These are phyloP conservation scores for Macrosoma leucophasiata DNA, from an alignment of 2,888 invertebrate genomes.

Conservation along the genomic window DNA sequence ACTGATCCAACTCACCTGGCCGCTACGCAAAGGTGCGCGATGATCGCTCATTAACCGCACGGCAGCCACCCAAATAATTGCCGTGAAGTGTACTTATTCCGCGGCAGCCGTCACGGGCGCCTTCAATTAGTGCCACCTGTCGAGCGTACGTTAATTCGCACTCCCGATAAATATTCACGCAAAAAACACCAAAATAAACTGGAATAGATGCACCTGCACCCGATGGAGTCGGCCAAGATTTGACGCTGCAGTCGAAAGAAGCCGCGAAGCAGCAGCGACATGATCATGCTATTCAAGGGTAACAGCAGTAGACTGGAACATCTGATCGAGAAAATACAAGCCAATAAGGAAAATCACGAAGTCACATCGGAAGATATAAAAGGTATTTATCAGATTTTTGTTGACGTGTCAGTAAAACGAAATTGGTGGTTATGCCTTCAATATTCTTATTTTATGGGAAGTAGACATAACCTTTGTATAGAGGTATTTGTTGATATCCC, in stretches of 20 bases:
- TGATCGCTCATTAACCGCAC: constrained; percentile 49
- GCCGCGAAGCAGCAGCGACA: constrained; percentile 37
- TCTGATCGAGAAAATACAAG: constrained; percentile 91
- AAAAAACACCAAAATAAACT: constrained; percentile 67
- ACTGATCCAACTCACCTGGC: constrained; percentile 12
- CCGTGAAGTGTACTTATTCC: constrained; percentile 61
- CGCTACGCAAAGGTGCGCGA: constrained; percentile 51
- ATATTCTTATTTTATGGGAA: too few species aligned
- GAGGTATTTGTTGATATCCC: too few species aligned
- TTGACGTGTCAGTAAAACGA: too few species aligned
- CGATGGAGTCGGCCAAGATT: too few species aligned
- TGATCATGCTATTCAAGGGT: constrained; percentile 89
- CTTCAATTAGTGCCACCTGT: constrained; percentile 69
- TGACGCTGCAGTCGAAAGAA: constrained; percentile 18
- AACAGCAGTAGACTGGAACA: constrained; percentile 89
- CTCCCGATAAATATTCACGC: constrained; percentile 54
- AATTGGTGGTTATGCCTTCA: too few species aligned
- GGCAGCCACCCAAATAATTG: constrained; percentile 62
- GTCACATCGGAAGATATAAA: constrained; percentile 69
- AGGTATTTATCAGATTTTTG: too few species aligned
- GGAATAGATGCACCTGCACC: constrained; percentile 69
- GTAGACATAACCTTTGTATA: too few species aligned
- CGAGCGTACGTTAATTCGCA: constrained; percentile 69
- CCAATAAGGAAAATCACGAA: constrained; percentile 84
- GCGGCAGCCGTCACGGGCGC: constrained; percentile 50